Evolutionary conservation across 2,797 vertebrate species (phyloP).

Genomic region (Brachyalestes nurse): DNA sequence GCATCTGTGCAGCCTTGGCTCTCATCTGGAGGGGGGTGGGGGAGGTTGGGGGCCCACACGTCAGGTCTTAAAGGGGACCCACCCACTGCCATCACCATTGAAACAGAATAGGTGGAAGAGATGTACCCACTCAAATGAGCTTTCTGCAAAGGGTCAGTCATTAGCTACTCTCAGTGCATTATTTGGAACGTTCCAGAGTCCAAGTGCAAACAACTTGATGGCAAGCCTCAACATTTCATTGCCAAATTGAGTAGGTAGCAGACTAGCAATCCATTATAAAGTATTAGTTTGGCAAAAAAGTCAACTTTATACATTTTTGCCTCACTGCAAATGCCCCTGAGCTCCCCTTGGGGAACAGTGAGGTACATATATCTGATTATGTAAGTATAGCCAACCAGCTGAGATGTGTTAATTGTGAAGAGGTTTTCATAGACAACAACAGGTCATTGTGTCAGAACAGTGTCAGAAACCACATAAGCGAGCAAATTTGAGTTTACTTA

Average conservation of each 20-base stretch:
- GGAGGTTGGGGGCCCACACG: constrained; percentile 50
- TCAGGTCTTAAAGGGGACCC: constrained; percentile 67
- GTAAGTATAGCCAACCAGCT: too few species aligned
- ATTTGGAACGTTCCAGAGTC: neutral
- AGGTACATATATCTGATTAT: too few species aligned
- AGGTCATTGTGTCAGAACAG: too few species aligned
- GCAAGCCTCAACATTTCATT: too few species aligned
- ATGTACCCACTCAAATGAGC: neutral
- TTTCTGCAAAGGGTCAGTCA: neutral
- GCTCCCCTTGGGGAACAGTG: too few species aligned
- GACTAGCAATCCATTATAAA: neutral
- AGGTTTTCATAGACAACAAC: too few species aligned
- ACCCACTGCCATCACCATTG: constrained; percentile 50
- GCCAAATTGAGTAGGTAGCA: neutral
- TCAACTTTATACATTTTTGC: too few species aligned
- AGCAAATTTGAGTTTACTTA: too few species aligned
- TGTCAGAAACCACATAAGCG: too few species aligned
- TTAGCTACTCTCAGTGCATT: neutral
- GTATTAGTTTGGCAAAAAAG: too few species aligned
- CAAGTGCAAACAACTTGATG: neutral
- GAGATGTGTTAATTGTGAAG: too few species aligned
- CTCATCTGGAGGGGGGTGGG: constrained; percentile 67
- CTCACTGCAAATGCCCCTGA: too few species aligned
- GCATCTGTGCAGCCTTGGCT: constrained; percentile 86
- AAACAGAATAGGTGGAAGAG: constrained; percentile 22